Evolutionary conservation across 2,888 invertebrate species (phyloP), one percentile per base, ranked within the genome.

Genomic region (Tenthredo distinguenda): DNA sequence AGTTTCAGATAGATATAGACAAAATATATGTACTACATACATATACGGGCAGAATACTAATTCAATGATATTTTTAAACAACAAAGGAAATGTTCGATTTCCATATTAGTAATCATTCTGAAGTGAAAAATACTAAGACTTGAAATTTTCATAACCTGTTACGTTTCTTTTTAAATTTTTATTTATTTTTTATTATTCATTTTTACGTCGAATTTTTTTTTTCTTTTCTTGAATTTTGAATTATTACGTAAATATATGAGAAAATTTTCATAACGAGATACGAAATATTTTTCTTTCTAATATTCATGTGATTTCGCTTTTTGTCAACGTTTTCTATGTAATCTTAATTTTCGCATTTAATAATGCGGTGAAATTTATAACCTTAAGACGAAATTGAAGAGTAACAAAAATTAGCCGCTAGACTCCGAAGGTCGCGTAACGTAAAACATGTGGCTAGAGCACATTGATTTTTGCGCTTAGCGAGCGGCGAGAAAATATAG

Each of bases 391-490:
- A 55, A 55, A 55, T 55, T 55, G 6, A n/a, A 55, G n/a, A 55
- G 7, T n/a, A n/a, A n/a, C 7, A 55, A n/a, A 55, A 55, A 55
- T 55, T 55, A 26, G 4, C 21, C 26, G n/a, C 65, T 31, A 34
- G 3, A 65, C 15, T 34, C 26, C 26, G 62, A 62, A 62, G 62
- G 62, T 62, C 62, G 62, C 10, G 55, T 71, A 74, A 43, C 40
- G 43, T 43, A 74, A 74, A 74, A 40, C 74, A 74, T 21, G 74
- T 43, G 40, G 74, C 74, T 74, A 40, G 74, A 74, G 74, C 40
- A 40, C 74, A 74, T 74, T 74, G 74, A 74, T 74, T 74, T 74
- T 74, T 74, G 74, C 31, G 74, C 74, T 40, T 74, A 43, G 43
- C 74, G 68, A 68, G 68, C 68, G 21, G 40, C 68, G 43, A 74